Percentiles rank a stretch among this genome's conserved stretches.
Evolutionary conservation across 2,888 invertebrate genomes (phyloP).

Genomic region (Plutella xylostella): DNA sequence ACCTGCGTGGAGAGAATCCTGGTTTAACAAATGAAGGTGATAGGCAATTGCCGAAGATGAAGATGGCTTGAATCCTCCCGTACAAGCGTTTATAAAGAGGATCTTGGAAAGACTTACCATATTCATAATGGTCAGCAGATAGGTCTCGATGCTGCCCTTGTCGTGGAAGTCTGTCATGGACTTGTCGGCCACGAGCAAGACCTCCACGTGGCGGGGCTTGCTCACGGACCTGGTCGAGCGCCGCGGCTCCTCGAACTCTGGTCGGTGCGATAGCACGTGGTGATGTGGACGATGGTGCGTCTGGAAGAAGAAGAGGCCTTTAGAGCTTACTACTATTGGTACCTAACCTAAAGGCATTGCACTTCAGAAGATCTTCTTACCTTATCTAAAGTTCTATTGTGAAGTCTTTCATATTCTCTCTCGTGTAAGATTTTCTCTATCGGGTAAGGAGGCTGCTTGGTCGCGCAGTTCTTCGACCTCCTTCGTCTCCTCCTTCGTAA

Average conservation of each 20-base stretch:
- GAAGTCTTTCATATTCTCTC: not conserved
- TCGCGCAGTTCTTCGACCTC: conserved; percentile 39
- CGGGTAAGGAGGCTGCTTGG: conserved; percentile 55
- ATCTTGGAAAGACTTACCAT: conserved; percentile 84
- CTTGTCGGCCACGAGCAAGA: conserved; percentile 87
- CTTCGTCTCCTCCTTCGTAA: conserved; percentile 41
- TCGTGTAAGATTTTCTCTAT: conserved; percentile 36
- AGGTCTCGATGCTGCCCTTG: conserved; percentile 84
- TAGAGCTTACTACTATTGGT: not conserved
- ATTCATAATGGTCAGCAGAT: conserved; percentile 92
- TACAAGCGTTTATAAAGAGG: not conserved
- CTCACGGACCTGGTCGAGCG: conserved; percentile 75
- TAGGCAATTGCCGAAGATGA: too few species aligned
- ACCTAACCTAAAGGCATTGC: not conserved
- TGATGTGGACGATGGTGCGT: conserved; percentile 34
- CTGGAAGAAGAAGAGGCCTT: conserved; percentile 24
- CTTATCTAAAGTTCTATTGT: not conserved
- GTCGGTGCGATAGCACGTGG: conserved; percentile 24
- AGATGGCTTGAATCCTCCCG: not conserved
- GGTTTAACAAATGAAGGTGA: too few species aligned
- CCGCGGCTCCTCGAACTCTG: conserved; percentile 24
- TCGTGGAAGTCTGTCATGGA: conserved; percentile 90
- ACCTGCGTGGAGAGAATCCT: too few species aligned
- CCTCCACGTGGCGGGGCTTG: conserved; percentile 84
- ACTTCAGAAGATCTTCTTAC: not conserved